Conservation (phyloP, 1,140 invertebrate genomes). For the Drosophila rufa region DNA sequence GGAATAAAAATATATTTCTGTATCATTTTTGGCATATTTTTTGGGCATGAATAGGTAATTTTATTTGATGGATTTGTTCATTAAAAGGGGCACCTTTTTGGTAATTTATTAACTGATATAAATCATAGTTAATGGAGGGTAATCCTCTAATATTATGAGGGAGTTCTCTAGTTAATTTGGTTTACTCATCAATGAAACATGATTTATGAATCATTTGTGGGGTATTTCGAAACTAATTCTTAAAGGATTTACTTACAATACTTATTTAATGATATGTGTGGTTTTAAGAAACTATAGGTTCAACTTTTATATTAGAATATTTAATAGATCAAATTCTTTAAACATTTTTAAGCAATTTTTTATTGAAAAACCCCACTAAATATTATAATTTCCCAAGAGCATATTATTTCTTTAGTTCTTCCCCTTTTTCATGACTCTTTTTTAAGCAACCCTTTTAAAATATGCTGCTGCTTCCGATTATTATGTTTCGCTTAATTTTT, state of each 20-base stretch:
- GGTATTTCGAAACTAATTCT: neutral
- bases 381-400: neutral
- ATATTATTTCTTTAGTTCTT: neutral
- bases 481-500: conserved; percentile 12
- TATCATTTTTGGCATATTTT: conserved; percentile 9
- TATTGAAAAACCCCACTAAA: neutral
- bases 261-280: neutral
- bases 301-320: neutral
- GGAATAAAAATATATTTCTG: conserved; percentile 11
- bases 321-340: neutral
- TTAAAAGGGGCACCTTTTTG: conserved; percentile 20
- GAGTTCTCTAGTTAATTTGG: neutral
- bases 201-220: conserved; percentile 4
- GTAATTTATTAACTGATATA: conserved; percentile 19
- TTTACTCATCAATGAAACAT: conserved; percentile 18
- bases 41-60: conserved; percentile 2
- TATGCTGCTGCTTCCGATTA: conserved; percentile 14
- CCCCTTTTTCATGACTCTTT: neutral
- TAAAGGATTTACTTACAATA: neutral
- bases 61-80: conserved; percentile 17
- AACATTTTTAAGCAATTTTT: neutral
- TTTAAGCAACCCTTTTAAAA: conserved; percentile 9
- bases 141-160: neutral
- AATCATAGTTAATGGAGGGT: conserved; percentile 7
- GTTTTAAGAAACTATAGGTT: neutral